A percentile compares a stretch with the other conserved stretches of the same genome.
Conservation (phyloP, 2,113 vertebrate species). For the Saccopteryx bilineata region DNA sequence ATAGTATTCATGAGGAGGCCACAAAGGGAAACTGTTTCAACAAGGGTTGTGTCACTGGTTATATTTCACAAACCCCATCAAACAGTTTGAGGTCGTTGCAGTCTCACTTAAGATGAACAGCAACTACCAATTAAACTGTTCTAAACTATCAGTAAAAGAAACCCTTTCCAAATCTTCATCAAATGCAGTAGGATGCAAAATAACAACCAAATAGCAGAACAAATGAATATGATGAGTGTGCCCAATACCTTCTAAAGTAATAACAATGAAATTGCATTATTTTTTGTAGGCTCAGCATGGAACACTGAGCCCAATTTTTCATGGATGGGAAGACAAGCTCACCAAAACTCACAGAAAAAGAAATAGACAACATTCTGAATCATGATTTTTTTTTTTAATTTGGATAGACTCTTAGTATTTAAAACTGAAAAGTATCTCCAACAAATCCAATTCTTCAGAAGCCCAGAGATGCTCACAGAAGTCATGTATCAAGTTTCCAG, state of each 20-base stretch:
- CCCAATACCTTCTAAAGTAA: not conserved
- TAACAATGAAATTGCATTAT: not conserved
- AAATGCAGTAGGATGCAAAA: not conserved
- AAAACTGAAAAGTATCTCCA: not conserved
- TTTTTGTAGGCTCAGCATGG: constrained; percentile 19
- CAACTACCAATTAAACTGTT: not conserved
- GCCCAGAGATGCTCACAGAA: not conserved
- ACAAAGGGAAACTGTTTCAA: constrained; percentile 1
- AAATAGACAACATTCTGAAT: not conserved
- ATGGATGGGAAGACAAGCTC: not conserved
- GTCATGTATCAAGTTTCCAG: not conserved
- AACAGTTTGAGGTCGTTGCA: not conserved
- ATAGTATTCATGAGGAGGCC: not conserved
- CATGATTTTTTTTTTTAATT: not conserved
- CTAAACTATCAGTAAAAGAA: constrained; percentile 14
- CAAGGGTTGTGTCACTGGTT: constrained; percentile 42
- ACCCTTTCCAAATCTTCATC: not conserved
- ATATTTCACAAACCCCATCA: constrained; percentile 31
- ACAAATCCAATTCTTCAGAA: not conserved
- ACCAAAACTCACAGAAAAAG: not conserved
- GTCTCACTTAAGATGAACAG: not conserved
- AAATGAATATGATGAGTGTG: not conserved
- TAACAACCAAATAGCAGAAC: not conserved
- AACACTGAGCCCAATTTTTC: not conserved
- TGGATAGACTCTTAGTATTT: not conserved